These are phyloP conservation scores for Danio rerio DNA, from an alignment of 2,113 vertebrate genomes.

Conservation along the genomic window GRCz12tu NC_133179.1:15989501-15990000, in stretches of 20 bases:
- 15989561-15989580: conserved; percentile 42
- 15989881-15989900: conserved; percentile 57
- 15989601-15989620: conserved; percentile 27
- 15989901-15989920: conserved; percentile 66
- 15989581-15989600: conserved; percentile 38
- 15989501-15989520: neutral
- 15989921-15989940: conserved; percentile 65
- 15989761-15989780: conserved; percentile 61
- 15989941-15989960: conserved; percentile 53
- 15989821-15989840: conserved; percentile 62
- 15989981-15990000: conserved; percentile 14
- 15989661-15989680: conserved; percentile 18
- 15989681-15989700: conserved; percentile 40
- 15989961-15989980: conserved; percentile 17
- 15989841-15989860: conserved; percentile 77
- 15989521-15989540: conserved; percentile 42
- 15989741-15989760: conserved; percentile 45
- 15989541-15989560: conserved; percentile 36
- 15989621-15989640: conserved; percentile 48
- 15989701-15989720: conserved; percentile 9
- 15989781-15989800: conserved; percentile 63
- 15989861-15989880: conserved; percentile 54
- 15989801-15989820: conserved; percentile 60
- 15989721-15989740: conserved; percentile 27
- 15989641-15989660: conserved; percentile 51